Conservation (phyloP, 2,888 invertebrate species). For the Pollenia griseotomentosa region DNA sequence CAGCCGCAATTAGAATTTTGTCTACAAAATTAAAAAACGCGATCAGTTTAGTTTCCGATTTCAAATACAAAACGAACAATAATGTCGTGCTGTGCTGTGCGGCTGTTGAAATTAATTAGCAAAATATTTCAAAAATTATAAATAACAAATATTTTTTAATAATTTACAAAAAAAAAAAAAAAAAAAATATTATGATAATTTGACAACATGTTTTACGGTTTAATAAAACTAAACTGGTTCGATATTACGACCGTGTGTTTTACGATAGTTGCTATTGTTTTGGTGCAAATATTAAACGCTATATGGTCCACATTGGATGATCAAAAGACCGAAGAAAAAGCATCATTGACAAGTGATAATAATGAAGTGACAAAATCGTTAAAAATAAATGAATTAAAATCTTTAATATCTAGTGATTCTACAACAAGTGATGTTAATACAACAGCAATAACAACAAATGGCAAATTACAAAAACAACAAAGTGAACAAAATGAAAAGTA, state of each 20-base stretch:
- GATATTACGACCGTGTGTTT: constrained; percentile 78
- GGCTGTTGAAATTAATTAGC: constrained; percentile 28
- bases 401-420: constrained; percentile 55
- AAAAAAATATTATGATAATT: constrained; percentile 3
- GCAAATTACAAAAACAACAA: constrained; percentile 78
- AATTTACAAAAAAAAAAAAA: constrained; percentile 3
- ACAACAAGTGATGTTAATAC: constrained; percentile 47
- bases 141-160: background rate
- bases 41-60: constrained; percentile 57
- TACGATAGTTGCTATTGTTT: constrained; percentile 75
- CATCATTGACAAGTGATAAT: constrained; percentile 19
- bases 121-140: constrained; percentile 5
- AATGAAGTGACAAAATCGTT: constrained; percentile 67
- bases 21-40: constrained; percentile 19
- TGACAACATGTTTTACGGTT: constrained; percentile 74
- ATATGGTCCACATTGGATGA: constrained; percentile 73
- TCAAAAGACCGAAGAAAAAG: background rate
- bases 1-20: constrained; percentile 35
- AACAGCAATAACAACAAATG: constrained; percentile 67
- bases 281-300: constrained; percentile 78
- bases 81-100: constrained; percentile 55
- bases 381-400: constrained; percentile 69
- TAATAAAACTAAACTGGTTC: constrained; percentile 80
- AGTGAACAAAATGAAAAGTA: constrained; percentile 80
- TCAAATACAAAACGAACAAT: constrained; percentile 43